Base-by-base conservation (phyloP, 1,140 invertebrate species). In the Scaptodrosophila lebanonensis region DNA sequence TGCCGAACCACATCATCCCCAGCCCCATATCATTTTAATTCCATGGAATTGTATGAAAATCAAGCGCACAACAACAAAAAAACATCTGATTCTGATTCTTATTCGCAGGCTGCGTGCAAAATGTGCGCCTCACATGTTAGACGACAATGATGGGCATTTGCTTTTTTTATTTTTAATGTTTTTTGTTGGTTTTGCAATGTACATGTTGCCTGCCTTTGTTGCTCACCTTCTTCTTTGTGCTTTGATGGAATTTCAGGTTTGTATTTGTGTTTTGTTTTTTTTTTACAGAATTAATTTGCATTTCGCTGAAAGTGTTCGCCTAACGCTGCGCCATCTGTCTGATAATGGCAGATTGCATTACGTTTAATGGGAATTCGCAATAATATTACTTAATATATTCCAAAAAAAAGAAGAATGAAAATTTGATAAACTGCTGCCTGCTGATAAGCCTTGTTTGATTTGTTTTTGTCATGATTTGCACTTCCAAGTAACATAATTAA, bases 31-130 rank as follows among this genome's bases (percentile, higher is more conserved):
- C 61, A 67, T 77, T 77, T 83, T 76, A 83, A 83, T 83, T 83
- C 71, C 67, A 66, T 69, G 67, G 76, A 83, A 83, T 76, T 76
- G 77, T 83, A 61, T 69, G 69, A 66, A 72, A 73, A 70, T 66
- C 56, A 66, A 61, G 65, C 25, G 38, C 59, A 43, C 25, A 15
- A 29, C 33, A 73, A 16, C 22, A 6, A 8, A 22, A 5, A 12
- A 25, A 8, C 16, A 42, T 33, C 12, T 29, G 13, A 45, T 39
- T 35, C 15, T 3, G 13, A n/a, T 29, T 59, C 15, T 8, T 35
- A 18, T 35, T 9, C 25, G 45, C 48, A 18, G 18, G 49, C 56
- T 52, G 27, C 32, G 33, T 25, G 3, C 22, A 25, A 75, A 73
- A 77, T 77, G 64, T 77, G 59, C 68, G 66, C 44, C 64, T 77